A percentile compares a stretch with the other conserved stretches of the same genome.
Evolutionary conservation across 2,113 vertebrate genomes (phyloP).

Genomic region (Pelusios castaneus): DNA sequence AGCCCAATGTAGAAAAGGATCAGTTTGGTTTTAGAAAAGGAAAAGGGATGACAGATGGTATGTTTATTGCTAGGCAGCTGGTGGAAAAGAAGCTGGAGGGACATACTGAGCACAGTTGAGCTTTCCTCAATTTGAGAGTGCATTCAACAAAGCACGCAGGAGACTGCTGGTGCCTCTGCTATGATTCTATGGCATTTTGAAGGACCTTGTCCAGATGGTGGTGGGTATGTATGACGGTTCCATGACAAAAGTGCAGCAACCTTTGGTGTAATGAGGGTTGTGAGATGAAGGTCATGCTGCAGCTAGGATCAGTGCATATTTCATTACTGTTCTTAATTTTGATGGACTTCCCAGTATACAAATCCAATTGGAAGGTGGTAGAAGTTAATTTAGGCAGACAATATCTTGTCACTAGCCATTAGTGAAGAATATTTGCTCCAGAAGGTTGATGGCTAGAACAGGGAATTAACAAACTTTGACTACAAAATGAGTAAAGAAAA

Average conservation of each 20-base stretch:
- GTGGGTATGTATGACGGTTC: neutral
- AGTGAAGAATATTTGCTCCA: neutral
- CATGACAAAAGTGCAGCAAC: neutral
- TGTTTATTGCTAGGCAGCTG: neutral
- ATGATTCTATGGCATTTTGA: neutral
- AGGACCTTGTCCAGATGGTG: neutral
- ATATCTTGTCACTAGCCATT: neutral
- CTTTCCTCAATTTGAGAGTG: neutral
- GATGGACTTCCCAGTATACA: neutral
- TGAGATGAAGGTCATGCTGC: neutral
- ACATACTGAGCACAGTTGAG: neutral
- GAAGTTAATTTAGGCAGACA: neutral
- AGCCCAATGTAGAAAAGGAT: neutral
- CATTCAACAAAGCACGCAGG: neutral
- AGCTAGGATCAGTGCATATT: neutral
- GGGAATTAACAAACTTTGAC: neutral
- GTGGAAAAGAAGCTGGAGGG: neutral
- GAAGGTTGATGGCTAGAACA: neutral
- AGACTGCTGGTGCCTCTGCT: neutral
- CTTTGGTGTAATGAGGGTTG: neutral
- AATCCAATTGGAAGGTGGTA: neutral
- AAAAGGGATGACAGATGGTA: neutral
- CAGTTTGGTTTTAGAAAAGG: neutral
- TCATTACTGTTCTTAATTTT: neutral
- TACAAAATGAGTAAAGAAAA: neutral